Base-by-base conservation (phyloP, 2,113 vertebrate genomes). In the Rhineura floridana region DNA sequence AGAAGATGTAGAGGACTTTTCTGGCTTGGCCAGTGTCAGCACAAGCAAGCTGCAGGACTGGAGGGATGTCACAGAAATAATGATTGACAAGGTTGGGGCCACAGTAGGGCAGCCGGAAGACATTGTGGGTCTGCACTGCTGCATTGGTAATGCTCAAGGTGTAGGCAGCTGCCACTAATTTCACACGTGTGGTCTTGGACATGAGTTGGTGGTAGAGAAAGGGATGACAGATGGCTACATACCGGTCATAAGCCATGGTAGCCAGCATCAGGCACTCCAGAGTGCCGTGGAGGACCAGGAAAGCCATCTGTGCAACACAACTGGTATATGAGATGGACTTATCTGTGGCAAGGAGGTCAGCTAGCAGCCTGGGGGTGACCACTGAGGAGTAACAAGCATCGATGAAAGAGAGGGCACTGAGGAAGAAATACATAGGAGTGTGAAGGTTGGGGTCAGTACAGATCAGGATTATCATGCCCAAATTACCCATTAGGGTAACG, bases 31-130 rank as follows among this genome's bases (percentile, higher is more conserved):
- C 50, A 1, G 75, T 88, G 13, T 88, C 89, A 2, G 92, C 92
- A 59, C 91, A 94, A 52, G 94, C 93, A 9, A 95, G 84, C 33
- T 77, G 83, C 42, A 95, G 42, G 5, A 94, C 78, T 13, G 91
- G 90, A 36, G 90, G 83, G 11, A 93, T 92, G 59, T 95, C 93
- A 84, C 93, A 92, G 73, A 95, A 93, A 42, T 93, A 93, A 50
- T 95, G 88, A 33, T 84, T 87, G 67, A 95, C 8, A 1, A 39
- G 15, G 28, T 91, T 89, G 72, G 81, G 81, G 30, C 88, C 73
- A 82, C 91, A 94, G 72, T 92, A 93, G 30, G 91, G 91, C 70
- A 94, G 81, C 12, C 5, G 86, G 15, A 94, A 93, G n/a, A 91
- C 21, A 10, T 50, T 50, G 12, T 36, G 36, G 10, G 62, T 78